Percentiles rank a stretch among this genome's conserved stretches.
These are phyloP conservation scores for Pterocles burchelli DNA, from an alignment of 2,113 vertebrate genomes.

Conservation along the genomic window DNA sequence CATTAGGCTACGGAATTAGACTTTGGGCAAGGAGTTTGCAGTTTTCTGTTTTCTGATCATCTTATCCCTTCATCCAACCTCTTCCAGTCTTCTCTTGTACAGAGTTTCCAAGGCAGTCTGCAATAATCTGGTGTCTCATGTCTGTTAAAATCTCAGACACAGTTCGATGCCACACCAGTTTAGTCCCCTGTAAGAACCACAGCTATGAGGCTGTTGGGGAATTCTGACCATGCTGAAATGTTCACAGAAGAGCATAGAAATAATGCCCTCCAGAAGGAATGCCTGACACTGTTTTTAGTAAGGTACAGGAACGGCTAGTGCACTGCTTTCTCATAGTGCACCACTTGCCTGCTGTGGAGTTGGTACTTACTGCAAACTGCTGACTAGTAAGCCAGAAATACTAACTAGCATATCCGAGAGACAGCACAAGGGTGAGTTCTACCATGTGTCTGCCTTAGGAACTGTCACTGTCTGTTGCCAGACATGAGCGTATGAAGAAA, in stretches of 20 bases:
- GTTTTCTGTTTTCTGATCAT: background rate
- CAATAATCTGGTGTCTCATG: background rate
- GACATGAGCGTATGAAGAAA: background rate
- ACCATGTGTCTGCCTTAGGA: background rate
- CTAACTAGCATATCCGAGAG: background rate
- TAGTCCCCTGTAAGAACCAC: background rate
- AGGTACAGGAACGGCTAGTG: background rate
- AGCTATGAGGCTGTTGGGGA: background rate
- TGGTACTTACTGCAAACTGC: background rate
- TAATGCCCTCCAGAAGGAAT: background rate
- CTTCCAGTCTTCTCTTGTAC: background rate
- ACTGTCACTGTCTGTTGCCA: background rate
- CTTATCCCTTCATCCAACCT: background rate
- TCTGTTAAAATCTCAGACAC: background rate
- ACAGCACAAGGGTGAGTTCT: background rate
- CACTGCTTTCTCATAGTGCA: accelerated
- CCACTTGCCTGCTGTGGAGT: background rate
- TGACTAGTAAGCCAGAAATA: background rate
- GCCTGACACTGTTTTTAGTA: background rate
- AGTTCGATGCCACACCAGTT: background rate
- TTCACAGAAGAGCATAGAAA: background rate
- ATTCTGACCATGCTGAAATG: accelerated
- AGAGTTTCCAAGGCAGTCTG: background rate
- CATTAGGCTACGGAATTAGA: background rate
- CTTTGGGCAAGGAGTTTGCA: background rate